These are phyloP conservation scores for Hymenopus coronatus DNA, from an alignment of 2,888 invertebrate genomes.

Conservation along the genomic window DNA sequence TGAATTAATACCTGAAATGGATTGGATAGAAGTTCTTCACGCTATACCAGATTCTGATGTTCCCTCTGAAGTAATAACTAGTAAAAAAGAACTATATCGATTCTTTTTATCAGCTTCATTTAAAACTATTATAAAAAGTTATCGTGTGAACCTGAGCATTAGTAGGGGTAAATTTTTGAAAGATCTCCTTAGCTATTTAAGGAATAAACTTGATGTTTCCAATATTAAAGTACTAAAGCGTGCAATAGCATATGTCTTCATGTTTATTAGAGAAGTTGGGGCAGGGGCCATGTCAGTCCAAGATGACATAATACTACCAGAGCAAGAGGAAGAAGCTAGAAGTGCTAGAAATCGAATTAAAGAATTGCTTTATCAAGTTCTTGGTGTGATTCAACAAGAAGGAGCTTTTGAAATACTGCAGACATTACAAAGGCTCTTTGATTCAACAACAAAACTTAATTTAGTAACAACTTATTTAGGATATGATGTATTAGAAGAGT, in stretches of 20 bases:
- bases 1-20: constrained; percentile 16
- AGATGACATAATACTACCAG: constrained; percentile 17
- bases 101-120: constrained; percentile 20
- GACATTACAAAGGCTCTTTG: constrained; percentile 14
- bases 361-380: constrained; percentile 25
- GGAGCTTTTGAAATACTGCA: constrained; percentile 17
- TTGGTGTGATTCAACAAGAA: constrained; percentile 10
- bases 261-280: constrained; percentile 15
- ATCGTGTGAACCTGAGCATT: background rate
- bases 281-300: background rate
- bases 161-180: constrained; percentile 18
- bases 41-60: constrained; percentile 17
- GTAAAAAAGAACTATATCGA: constrained; percentile 20
- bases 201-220: background rate
- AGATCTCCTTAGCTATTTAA: constrained; percentile 5
- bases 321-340: constrained; percentile 16
- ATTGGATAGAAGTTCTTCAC: constrained; percentile 24
- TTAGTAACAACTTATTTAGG: constrained; percentile 21
- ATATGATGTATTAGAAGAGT: constrained; percentile 19
- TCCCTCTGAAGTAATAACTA: constrained; percentile 3
- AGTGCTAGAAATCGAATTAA: constrained; percentile 11
- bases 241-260: constrained; percentile 18
- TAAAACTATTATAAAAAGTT: background rate
- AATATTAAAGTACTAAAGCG: background rate
- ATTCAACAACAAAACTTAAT: background rate